phyloP scores from a whole-genome alignment of 2,888 invertebrate species.

The Amphipoea lucens region DNA sequence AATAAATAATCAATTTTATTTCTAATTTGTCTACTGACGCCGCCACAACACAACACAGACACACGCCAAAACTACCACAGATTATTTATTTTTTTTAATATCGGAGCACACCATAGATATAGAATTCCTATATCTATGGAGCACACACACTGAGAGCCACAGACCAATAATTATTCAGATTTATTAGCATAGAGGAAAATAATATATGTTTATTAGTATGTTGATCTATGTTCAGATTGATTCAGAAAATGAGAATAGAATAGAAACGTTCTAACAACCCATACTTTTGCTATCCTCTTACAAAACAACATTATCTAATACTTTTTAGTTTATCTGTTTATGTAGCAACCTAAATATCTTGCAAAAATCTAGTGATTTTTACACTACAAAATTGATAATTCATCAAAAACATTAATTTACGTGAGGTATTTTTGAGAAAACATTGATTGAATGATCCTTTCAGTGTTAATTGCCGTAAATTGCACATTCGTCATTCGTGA shows the following conservation, averaged over 20 bases:
- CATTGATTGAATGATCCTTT: not conserved
- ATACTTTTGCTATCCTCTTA: not conserved
- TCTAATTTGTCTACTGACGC: slow-evolving; percentile 13
- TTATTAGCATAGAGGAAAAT: too few species aligned
- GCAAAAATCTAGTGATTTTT: not conserved
- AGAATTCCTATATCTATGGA: too few species aligned
- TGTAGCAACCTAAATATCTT: not conserved
- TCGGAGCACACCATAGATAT: too few species aligned
- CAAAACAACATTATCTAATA: not conserved
- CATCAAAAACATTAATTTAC: too few species aligned
- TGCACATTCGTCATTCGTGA: not conserved
- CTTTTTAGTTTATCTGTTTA: too few species aligned
- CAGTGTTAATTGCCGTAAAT: not conserved
- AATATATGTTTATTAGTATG: too few species aligned
- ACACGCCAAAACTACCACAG: slow-evolving; percentile 18
- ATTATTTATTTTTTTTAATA: not conserved
- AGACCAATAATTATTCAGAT: not conserved
- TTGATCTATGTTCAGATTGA: not conserved
- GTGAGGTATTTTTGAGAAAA: not conserved
- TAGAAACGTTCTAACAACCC: too few species aligned
- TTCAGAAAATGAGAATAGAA: not conserved
- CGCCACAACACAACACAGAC: slow-evolving; percentile 29
- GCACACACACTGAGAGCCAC: not conserved
- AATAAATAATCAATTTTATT: slow-evolving; percentile 14
- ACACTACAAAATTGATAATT: too few species aligned